Conservation (phyloP, 1,140 invertebrate genomes). For the Drosophila insularis region DNA sequence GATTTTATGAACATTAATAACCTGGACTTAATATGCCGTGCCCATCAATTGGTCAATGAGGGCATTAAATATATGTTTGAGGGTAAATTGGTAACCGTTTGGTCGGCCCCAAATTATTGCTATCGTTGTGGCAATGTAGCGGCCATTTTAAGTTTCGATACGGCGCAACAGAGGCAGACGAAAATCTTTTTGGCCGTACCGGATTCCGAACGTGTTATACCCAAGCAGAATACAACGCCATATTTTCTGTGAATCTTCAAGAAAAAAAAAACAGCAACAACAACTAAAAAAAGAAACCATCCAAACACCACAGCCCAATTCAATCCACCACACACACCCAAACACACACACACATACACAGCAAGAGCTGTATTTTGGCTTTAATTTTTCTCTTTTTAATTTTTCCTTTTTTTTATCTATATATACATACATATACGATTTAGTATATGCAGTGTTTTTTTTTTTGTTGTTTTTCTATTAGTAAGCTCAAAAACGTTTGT, state of each 20-base stretch:
- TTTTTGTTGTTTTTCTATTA: constrained; percentile 11
- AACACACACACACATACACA: constrained; percentile 5
- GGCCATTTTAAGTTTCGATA: constrained; percentile 92
- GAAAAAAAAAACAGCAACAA: background rate
- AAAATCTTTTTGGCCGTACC: constrained; percentile 98
- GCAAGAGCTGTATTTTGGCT: constrained; percentile 20
- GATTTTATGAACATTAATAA: constrained; percentile 96
- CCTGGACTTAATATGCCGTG: constrained; percentile 95
- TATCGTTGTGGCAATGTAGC: constrained; percentile 97
- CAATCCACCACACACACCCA: background rate
- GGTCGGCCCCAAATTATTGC: constrained; percentile 98
- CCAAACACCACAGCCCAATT: background rate
- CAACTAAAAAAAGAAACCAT: too few relatives aligned
- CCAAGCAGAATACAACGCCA: constrained; percentile 94
- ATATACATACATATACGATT: constrained; percentile 22
- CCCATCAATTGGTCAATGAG: constrained; percentile 98
- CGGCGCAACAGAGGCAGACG: constrained; percentile 89
- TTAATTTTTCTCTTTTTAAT: background rate
- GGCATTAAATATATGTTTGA: constrained; percentile 98
- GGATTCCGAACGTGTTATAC: constrained; percentile 95
- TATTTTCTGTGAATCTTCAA: constrained; percentile 92
- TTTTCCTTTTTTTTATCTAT: background rate
- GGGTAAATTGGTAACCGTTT: constrained; percentile 96
- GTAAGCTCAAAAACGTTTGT: constrained; percentile 23
- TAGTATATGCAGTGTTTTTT: constrained; percentile 22